Evolutionary conservation across 2,113 vertebrate species (phyloP).

Genomic region (Anthoscopus minutus): DNA sequence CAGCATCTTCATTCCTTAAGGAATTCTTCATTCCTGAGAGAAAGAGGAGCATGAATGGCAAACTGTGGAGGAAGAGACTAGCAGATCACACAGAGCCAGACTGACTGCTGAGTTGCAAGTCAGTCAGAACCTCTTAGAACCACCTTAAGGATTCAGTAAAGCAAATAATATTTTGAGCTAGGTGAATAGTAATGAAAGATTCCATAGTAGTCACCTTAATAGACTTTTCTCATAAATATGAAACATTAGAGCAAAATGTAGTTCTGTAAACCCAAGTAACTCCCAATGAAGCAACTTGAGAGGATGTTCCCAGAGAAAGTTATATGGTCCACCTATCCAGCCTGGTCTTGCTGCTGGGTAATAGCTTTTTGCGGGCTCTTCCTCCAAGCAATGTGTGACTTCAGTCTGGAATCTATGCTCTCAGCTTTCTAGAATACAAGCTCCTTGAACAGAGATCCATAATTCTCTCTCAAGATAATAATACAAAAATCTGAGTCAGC

Average conservation of each 20-base stretch:
- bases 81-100: not conserved
- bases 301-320: not conserved
- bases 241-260: not conserved
- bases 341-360: not conserved
- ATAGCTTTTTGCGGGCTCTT: not conserved
- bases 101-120: not conserved
- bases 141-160: not conserved
- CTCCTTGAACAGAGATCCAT: not conserved
- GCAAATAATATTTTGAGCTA: not conserved
- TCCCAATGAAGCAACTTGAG: not conserved
- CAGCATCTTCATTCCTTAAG: not conserved
- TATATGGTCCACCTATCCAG: accelerated
- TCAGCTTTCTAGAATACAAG: not conserved
- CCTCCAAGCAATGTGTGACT: not conserved
- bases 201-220: not conserved
- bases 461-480: not conserved
- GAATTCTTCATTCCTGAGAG: too few species aligned
- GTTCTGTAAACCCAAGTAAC: not conserved
- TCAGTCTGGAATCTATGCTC: not conserved
- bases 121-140: not conserved
- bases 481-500: not conserved
- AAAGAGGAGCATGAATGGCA: not conserved
- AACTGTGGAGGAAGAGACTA: not conserved
- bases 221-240: not conserved
- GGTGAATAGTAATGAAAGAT: not conserved